Evolutionary conservation across 2,888 invertebrate genomes (phyloP), one percentile per base, ranked within the genome.

Genomic region (Coelinius sp.): DNA sequence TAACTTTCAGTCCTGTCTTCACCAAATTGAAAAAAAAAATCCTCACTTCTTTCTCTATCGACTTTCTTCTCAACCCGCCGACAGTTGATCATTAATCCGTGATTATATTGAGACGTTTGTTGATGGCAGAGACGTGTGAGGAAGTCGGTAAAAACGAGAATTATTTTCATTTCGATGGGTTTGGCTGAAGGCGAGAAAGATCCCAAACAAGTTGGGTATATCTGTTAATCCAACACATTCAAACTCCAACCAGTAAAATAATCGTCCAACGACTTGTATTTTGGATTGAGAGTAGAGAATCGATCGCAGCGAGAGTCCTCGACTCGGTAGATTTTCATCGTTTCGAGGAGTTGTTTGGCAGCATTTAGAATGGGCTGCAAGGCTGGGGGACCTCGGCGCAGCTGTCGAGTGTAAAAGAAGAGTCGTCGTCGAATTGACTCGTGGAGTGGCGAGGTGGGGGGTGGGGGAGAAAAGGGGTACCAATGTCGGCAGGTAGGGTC

Each of bases 401-500:
- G 17, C 20, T 17, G 59, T 35, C 59, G 59, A 14, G 25, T 31
- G 59, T 59, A 59, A 17, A 59, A 59, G 27, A 59, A 59, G 27
- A 59, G 35, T 20, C 59, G 59, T 22, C 49, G 17, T 59, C 35
- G 59, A 59, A 59, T 59, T 59, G 59, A 59, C 59, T 59, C 35
- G 46, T 49, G 46, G 46, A 64, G 38, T 7, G 31, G 27, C 7
- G 14, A 17, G 56, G 7, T 17, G 56, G 27, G 31, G 31, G 12
- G 63, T 49, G 72, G 73, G 74, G 70, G 76, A 68, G 76, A 22
- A 25, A n/a, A 41, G 56, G 56, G 44, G 62, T 46, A 46, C 62
- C 62, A 41, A 41, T 41, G 44, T 10, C 27, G 56, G 69, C 59
- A 68, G 62, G 68, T 69, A 70, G 70, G 78, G 79, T 76, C 81